Evolutionary conservation across 1,140 invertebrate species (phyloP).

Genomic region (Rhizoglyphus robini): DNA sequence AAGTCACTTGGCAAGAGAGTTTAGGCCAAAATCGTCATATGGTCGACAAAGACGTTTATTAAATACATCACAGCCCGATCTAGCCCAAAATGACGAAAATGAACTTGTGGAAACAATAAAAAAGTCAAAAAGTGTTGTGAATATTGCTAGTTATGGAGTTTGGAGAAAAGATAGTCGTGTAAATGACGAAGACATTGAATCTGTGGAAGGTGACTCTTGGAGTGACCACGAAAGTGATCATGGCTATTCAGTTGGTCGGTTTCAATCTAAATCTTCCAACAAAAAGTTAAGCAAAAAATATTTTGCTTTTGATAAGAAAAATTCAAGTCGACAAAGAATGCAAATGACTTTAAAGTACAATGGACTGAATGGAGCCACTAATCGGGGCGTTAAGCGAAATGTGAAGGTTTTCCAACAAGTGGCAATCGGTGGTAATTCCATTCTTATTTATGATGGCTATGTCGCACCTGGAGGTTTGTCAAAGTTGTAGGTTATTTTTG

Average conservation of each 20-base stretch:
- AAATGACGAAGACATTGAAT: slow-evolving; percentile 5
- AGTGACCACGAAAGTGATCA: neutral
- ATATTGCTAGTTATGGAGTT: too few species aligned
- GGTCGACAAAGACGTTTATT: neutral
- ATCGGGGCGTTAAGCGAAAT: neutral
- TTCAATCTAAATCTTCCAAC: neutral
- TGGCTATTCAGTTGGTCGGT: neutral
- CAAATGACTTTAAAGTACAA: neutral
- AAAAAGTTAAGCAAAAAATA: neutral
- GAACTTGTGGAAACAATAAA: neutral
- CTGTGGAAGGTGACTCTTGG: slow-evolving; percentile 6
- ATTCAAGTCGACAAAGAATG: neutral
- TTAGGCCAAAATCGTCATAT: neutral
- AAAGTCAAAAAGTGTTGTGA: neutral
- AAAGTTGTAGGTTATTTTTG: neutral
- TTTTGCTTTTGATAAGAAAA: neutral
- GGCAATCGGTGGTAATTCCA: slow-evolving; percentile 6
- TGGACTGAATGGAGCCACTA: slow-evolving; percentile 8
- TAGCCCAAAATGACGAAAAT: neutral
- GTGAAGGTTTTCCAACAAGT: slow-evolving; percentile 12
- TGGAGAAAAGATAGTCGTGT: neutral
- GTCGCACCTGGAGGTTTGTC: slow-evolving; percentile 10
- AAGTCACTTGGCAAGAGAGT: neutral
- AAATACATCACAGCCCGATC: neutral
- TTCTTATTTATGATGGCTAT: slow-evolving; percentile 12